Evolutionary conservation across 2,888 invertebrate genomes (phyloP).

Genomic region (Conchocele bisecta): DNA sequence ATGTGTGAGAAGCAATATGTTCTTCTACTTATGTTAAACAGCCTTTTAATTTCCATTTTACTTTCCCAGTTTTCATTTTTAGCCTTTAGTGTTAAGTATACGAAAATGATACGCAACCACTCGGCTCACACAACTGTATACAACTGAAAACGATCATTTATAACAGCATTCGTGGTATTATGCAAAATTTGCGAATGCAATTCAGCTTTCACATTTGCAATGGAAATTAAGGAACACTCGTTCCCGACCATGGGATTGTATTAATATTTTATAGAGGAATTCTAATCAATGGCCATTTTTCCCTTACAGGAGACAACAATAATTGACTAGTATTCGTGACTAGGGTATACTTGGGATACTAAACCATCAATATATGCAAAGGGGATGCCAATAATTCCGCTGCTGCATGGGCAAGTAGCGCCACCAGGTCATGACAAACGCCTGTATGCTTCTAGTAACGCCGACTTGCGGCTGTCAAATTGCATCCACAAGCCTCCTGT

Average conservation of each 20-base stretch:
- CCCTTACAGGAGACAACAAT: conserved; percentile 58
- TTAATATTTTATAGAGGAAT: conserved; percentile 63
- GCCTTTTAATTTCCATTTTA: no score
- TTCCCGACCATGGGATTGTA: conserved; percentile 60
- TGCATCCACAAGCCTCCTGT: no score
- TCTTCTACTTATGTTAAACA: no score
- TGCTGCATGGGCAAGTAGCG: no score
- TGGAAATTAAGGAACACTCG: conserved; percentile 57
- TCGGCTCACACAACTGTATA: conserved; percentile 48
- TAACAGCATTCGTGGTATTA: conserved; percentile 59
- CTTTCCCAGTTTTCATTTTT: no score
- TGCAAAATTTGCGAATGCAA: conserved; percentile 62
- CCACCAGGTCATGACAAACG: no score
- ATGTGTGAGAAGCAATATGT: no score
- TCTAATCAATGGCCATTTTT: conserved; percentile 53
- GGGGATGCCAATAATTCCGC: conserved; percentile 57
- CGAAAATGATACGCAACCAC: no score
- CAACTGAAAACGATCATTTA: conserved; percentile 56
- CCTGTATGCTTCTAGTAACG: no score
- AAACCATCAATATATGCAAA: conserved; percentile 61
- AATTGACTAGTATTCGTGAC: conserved; percentile 58
- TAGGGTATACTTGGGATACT: conserved; percentile 59
- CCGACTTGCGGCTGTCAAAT: no score
- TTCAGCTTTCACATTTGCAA: conserved; percentile 63
- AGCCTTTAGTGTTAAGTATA: no score